Evolutionary conservation across 2,797 vertebrate genomes (phyloP), one percentile per base, ranked within the genome.

Genomic region (Xenopus petersii): DNA sequence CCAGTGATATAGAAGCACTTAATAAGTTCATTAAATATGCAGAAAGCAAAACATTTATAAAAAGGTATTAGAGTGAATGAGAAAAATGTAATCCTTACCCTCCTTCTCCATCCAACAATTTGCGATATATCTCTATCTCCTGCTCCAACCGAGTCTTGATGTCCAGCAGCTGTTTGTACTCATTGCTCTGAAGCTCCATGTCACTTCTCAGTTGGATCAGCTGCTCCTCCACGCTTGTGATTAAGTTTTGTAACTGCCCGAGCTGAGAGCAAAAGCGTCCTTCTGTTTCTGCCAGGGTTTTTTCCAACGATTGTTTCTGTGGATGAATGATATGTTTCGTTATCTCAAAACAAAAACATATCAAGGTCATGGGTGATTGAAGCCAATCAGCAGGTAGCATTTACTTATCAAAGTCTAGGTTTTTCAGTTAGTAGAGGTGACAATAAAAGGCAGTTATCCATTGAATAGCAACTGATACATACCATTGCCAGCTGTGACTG

Each of bases 281-380:
- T 80, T 88, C 83, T 0, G 72, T 87, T 75, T 92, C 86, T 0
- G 61, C 78, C 82, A 89, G 47, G 47, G 81, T 88, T 75, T 75
- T 82, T 81, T 85, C 86, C 70, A 87, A 84, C 1, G 88, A 85
- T 65, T 81, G 83, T 86, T 86, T 89, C 89, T 90, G 80, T 10
- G 24, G 49, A 51, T 9, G 49, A 42, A 42, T 36, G 6, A 36
- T 42, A 42, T 42, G 36, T 42, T 6, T 42, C 26, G 26, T 30
- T 30, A 30, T 30, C 26, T 30, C 26, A 30, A 30, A 30, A 30
- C 2, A 30, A 30, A 30, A 30, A 30, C 4, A 4, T 30, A 30
- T 30, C 26, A 9, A 42, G 36, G 36, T 0, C 36, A 42, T 6
- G 6, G 36, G 8, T 42, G 36, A 6, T 42, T 42, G 36, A 42